A percentile compares a stretch with the other conserved stretches of the same genome.
phyloP scores from a whole-genome alignment of 2,797 vertebrate genomes.

The Sciaenops ocellatus region DNA sequence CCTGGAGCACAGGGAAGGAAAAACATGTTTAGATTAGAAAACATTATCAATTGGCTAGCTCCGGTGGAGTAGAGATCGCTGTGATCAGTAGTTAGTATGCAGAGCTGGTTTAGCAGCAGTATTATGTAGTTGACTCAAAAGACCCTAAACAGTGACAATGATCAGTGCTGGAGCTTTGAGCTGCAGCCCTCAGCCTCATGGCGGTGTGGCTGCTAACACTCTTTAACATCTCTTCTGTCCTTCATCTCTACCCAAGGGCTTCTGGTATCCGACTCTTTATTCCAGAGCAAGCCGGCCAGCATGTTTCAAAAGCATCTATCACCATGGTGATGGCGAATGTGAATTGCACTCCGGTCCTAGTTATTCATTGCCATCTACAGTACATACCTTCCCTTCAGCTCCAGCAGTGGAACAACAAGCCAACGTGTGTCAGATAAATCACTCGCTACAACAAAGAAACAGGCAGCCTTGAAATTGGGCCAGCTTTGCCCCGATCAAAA shows the following conservation, averaged over 20 bases:
- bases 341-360: constrained; percentile 26
- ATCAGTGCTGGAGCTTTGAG: constrained; percentile 29
- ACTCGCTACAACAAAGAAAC: constrained; percentile 37
- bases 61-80: neutral
- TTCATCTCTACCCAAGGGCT: constrained; percentile 61
- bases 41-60: constrained; percentile 31
- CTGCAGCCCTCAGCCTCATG: constrained; percentile 15
- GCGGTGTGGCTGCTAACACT: constrained; percentile 23
- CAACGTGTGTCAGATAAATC: constrained; percentile 50
- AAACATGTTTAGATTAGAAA: constrained; percentile 41
- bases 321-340: constrained; percentile 52
- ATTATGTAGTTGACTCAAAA: constrained; percentile 24
- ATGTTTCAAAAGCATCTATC: constrained; percentile 59
- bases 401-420: constrained; percentile 23
- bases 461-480: constrained; percentile 50
- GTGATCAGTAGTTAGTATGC: constrained; percentile 46
- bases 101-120: constrained; percentile 17
- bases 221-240: constrained; percentile 53
- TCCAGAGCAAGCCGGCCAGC: constrained; percentile 26
- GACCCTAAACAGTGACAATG: constrained; percentile 16
- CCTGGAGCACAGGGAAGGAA: constrained; percentile 15
- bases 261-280: constrained; percentile 44
- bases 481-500: constrained; percentile 41
- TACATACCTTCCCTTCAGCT: constrained; percentile 42
- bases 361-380: constrained; percentile 52